A percentile compares a stretch with the other conserved stretches of the same genome.
Evolutionary conservation across 1,140 invertebrate genomes (phyloP).

Genomic region (Kradibia gibbosae): DNA sequence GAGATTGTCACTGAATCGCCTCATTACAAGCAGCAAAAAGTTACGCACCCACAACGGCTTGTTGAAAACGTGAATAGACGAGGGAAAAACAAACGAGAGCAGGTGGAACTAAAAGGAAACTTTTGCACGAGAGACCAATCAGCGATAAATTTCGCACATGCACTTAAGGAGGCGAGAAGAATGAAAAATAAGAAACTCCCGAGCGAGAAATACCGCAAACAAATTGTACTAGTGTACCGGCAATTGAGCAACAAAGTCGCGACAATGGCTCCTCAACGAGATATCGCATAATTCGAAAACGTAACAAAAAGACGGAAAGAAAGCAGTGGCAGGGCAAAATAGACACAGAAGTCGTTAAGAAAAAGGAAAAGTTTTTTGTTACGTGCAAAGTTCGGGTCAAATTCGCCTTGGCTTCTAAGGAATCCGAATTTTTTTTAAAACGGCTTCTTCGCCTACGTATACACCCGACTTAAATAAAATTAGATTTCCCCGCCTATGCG

Average conservation of each 20-base stretch:
- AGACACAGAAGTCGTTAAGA: not conserved
- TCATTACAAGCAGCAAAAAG: constrained; percentile 46
- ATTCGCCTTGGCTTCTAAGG: not conserved
- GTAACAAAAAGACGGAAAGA: not conserved
- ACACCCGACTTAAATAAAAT: not conserved
- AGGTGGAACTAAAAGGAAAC: constrained; percentile 22
- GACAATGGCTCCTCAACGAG: not conserved
- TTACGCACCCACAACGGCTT: not conserved
- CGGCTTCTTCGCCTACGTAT: constrained; percentile 14
- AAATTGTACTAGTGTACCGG: not conserved
- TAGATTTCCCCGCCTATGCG: constrained; percentile 27
- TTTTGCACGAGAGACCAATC: constrained; percentile 22
- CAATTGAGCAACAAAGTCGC: not conserved
- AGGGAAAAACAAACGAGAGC: constrained; percentile 7
- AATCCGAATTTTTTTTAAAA: constrained; percentile 46
- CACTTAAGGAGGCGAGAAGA: not conserved
- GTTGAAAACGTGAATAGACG: not conserved
- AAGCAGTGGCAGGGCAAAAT: not conserved
- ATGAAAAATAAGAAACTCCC: constrained; percentile 4
- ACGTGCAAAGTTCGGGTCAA: constrained; percentile 30
- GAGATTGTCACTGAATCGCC: constrained; percentile 40
- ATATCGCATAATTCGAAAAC: constrained; percentile 17
- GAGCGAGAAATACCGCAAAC: constrained; percentile 49
- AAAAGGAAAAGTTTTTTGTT: constrained; percentile 50
- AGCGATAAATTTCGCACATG: constrained; percentile 45